Base-by-base conservation (phyloP, 2,113 vertebrate species). In the Orthonyx spaldingii region DNA sequence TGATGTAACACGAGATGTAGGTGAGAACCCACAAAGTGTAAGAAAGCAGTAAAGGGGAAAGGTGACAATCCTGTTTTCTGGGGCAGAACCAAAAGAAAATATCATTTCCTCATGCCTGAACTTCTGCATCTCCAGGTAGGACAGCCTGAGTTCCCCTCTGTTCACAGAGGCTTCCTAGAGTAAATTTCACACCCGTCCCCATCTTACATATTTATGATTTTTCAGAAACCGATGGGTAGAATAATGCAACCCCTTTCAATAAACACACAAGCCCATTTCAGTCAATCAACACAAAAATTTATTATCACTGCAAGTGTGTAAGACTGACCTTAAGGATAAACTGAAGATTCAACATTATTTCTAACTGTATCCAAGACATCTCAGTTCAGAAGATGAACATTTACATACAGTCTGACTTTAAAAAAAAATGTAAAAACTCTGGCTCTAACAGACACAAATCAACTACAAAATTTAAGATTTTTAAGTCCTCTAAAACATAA, bases 21-120 rank as follows among this genome's bases (percentile, higher is more conserved):
- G 35, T 35, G 41, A 64, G 27, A 90, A 84, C 4, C 35, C n/a
- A 46, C 2, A 6, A 24, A 56, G 8, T 0, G 0, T 11, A 75
- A 35, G 41, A 47, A 91, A 85, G 44, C 1, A 1, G 8, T 33
- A 75, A 82, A 74, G 24, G 24, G 3, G 24, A 75, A 89, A 57
- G 32, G 27, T 13, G 56, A 75, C 33, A 82, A 63, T 27, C 15
- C 72, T 77, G 26, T 50, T 59, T 84, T 65, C 37, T 49, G 16
- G 10, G 30, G 35, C 28, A 91, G 33, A 84, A 68, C 11, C 14
- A 68, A 60, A 87, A 44, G 20, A 59, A 74, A 72, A 10, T 0
- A 0, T 24, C 0, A 55, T 50, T 70, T 87, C 33, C 41, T 75
- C 49, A 20, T 20, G 19, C 17, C 33, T 55, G 30, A 91, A 65